Evolutionary conservation across 1,140 invertebrate genomes (phyloP).

Genomic region (Trichoplusia ni): DNA sequence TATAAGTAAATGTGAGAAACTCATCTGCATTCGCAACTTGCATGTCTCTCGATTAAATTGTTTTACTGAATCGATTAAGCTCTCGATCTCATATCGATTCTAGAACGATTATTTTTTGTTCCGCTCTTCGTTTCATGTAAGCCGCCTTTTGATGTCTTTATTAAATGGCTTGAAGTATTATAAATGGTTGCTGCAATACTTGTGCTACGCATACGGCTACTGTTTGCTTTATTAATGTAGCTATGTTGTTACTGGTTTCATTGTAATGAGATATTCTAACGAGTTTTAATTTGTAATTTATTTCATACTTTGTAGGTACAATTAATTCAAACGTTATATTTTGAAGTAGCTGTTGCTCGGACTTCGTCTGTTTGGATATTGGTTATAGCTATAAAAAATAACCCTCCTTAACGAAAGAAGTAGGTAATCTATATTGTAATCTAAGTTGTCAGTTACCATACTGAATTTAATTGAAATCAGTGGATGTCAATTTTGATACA

Average conservation of each 20-base stretch:
- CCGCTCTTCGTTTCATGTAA: slow-evolving; percentile 33
- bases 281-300: slow-evolving; percentile 1
- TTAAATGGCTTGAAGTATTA: slow-evolving; percentile 43
- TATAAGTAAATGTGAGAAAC: slow-evolving; percentile 43
- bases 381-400: no score
- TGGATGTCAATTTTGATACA: no score
- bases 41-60: slow-evolving; percentile 61
- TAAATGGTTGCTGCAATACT: slow-evolving; percentile 25
- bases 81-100: slow-evolving; percentile 57
- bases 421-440: no score
- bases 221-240: slow-evolving; percentile 15
- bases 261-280: slow-evolving; percentile 5
- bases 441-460: no score
- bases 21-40: slow-evolving; percentile 46
- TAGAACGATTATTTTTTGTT: slow-evolving; percentile 61
- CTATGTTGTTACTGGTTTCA: background rate
- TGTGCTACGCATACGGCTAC: background rate
- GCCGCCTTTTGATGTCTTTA: slow-evolving; percentile 49
- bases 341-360: background rate
- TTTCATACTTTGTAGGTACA: no score
- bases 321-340: no score
- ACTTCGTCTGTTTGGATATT: background rate
- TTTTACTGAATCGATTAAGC: slow-evolving; percentile 71
- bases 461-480: no score
- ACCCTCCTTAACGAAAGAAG: no score